Base-by-base conservation (phyloP, 23 tunicate species). In the Corella eumyota region DNA sequence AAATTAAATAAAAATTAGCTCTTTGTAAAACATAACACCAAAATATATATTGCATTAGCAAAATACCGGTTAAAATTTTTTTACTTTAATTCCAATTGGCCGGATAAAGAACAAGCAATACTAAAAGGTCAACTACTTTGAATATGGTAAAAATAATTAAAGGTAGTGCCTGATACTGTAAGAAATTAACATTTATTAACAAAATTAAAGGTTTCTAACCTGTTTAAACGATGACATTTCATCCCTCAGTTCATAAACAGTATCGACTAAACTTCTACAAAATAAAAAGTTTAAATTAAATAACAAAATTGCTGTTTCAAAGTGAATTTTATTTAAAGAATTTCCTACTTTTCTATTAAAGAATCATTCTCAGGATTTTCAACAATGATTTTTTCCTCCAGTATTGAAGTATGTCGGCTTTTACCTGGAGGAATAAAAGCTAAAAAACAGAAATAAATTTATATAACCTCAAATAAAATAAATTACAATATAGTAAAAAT, bases 341-440 rank as follows among this genome's bases (percentile, higher is more conserved):
- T 47, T 24, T 56, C 71, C 90, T 73, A 61, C 62, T 85, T 76
- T 37, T 70, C 95, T 17, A 66, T 71, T 20, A 83, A 63, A 24
- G 67, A 62, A 40, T 62, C 86, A 56, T 72, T 72, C 25, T 77
- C 86, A 31, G 85, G 80, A 45, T 86, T 77, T 50, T 86, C 95
- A 35, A 71, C 95, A 30, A 86, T 86, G 13, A 86, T 70, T 52
- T 86, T 86, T 35, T 86, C 95, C 1, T 86, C 95, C 24, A 86
- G 58, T 29, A 86, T 86, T 37, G 95, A 86, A 9, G 81, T 73
- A 35, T 70, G 77, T 49, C 72, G 51, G 45, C 61, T 68, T 35
- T 59, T 67, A 29, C 73, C 73, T 59, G 34, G 73, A 28, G 25
- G 24, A 2, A 64, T 52, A 22, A 71, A 56, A 36, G 60, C 40